Conservation (phyloP, 2,797 vertebrate genomes). For the Cirrhinus molitorella region DNA sequence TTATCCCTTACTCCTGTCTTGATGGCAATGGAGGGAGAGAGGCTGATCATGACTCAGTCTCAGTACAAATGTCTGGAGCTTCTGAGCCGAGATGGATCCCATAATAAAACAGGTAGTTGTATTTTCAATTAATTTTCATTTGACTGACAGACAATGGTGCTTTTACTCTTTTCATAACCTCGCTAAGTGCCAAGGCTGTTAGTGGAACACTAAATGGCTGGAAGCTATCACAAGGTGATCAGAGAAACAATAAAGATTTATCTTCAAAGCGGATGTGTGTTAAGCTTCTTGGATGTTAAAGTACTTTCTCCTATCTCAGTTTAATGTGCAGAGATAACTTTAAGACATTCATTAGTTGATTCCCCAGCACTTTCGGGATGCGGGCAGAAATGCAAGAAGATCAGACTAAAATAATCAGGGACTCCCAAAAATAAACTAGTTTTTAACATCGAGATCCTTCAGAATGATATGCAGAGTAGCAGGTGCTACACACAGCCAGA, state of each 20-base stretch:
- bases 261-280: not conserved
- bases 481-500: not conserved
- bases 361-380: not conserved
- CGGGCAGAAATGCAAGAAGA: not conserved
- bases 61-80: slow-evolving; percentile 75
- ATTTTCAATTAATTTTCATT: not conserved
- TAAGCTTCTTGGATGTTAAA: not conserved
- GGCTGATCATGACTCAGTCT: slow-evolving; percentile 66
- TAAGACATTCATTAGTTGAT: slow-evolving; percentile 3
- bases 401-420: not conserved
- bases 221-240: slow-evolving; percentile 15
- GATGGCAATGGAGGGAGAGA: slow-evolving; percentile 62
- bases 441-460: not conserved
- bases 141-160: not conserved
- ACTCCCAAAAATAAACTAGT: not conserved
- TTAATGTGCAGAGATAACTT: not conserved
- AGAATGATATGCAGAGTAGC: not conserved
- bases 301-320: not conserved
- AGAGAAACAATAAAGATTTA: not conserved
- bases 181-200: not conserved
- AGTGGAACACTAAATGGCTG: not conserved
- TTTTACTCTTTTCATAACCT: slow-evolving; percentile 26
- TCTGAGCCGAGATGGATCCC: slow-evolving; percentile 60
- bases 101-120: slow-evolving; percentile 76
- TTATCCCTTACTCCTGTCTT: slow-evolving; percentile 67